Base-by-base conservation (phyloP, 2,888 invertebrate species). In the Monopis laevigella region DNA sequence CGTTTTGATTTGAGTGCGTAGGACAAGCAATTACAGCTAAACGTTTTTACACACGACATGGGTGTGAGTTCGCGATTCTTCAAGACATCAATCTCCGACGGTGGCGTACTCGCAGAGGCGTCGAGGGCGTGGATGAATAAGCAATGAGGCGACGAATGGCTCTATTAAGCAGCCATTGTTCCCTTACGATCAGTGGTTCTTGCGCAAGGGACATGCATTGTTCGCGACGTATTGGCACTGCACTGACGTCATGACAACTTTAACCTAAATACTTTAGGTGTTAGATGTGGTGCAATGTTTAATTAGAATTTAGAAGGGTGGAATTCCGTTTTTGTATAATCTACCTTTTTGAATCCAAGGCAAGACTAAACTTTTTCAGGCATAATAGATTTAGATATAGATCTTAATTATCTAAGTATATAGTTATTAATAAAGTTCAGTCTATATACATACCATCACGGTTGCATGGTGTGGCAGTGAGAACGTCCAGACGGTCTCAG, bases 51-150 rank as follows among this genome's bases (percentile, higher is more conserved):
- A n/a, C n/a, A n/a, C n/a, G 32, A 17, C 29, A 32, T n/a, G 17
- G 32, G 32, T 32, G 17, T 32, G 16, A 32, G 11, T 32, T 17
- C 29, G 14, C 14, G 29, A 29, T 13, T 13, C 57, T 58, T 58
- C 60, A 73, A 68, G 69, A 69, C 67, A 72, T 68, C 64, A 65
- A 68, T 71, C 32, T n/a, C 62, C 36, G 60, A 56, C 61, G 51
- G 61, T 59, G 56, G 59, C 54, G 54, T 54, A 59, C 58, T 49
- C 54, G 66, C 62, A 67, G 64, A 69, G 78, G 77, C 70, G 74
- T 74, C 64, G 57, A 62, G 69, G 80, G 80, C 77, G 80, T 77
- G 72, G 69, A 77, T 73, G 77, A 77, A 80, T 80, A 75, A 66
- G 74, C 74, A 78, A 78, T 77, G 77, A 75, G 67, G 65, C 68